Base-by-base conservation (phyloP, 92 coral and sea anemone genomes). In the Bergia puertoricense region DNA sequence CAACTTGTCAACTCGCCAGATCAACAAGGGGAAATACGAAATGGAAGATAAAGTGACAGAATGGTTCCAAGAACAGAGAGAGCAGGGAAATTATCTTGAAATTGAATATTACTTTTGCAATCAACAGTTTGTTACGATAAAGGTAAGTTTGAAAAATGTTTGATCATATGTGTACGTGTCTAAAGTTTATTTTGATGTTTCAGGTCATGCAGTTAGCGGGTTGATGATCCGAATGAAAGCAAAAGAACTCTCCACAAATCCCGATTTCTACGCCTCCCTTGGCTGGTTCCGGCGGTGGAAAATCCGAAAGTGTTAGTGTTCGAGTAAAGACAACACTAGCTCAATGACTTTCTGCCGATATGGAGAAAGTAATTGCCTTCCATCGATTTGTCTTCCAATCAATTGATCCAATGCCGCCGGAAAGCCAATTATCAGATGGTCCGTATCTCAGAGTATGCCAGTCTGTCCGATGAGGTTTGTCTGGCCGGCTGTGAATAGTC, bases 331-430 rank as follows among this genome's bases (percentile, higher is more conserved):
- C 88, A 67, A 89, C 85, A 36, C 91, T 89, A 0, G 80, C 91
- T 77, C 91, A 85, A 88, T 51, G 81, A 78, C 44, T 89, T 71
- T 89, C 92, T 45, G 81, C 77, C 15, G 91, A 85, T 83, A 84
- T 89, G 89, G 91, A 89, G 59, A 85, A 89, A 44, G 77, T 84
- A 81, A 42, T 89, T 75, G 88, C 82, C 46, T 89, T 89, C 84
- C 91, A 81, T 87, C 86, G 23, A 50, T 88, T 81, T 56, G 36
- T 88, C 75, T 57, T 88, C 51, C 80, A 67, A 72, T 30, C 30
- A 30, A 30, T 30, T 30, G 30, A 30, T 30, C 30, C 30, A 30
- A 30, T 30, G 30, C 30, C 51, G 82, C 73, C 59, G 41, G 79
- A 54, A 51, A 23, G 77, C 30, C 30, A 69, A 66, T 68, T 6